These are phyloP conservation scores for Drosophila ezoana DNA, from an alignment of 2,888 invertebrate genomes.

Conservation along the genomic window DNA sequence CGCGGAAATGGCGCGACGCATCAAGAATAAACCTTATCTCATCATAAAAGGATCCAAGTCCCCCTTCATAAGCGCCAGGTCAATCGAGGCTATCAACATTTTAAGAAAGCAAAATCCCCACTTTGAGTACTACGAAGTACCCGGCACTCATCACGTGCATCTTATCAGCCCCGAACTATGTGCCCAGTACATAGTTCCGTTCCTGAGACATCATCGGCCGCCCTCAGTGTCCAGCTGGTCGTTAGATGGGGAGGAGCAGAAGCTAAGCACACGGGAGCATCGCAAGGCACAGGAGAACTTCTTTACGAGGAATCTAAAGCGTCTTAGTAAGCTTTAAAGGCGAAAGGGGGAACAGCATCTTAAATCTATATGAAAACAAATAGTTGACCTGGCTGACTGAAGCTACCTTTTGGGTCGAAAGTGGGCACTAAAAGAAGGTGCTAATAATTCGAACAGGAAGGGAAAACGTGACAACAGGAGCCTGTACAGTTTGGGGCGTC, in stretches of 20 bases:
- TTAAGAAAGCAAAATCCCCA: constrained; percentile 86
- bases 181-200: constrained; percentile 84
- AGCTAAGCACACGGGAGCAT: constrained; percentile 8
- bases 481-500: too few relatives aligned
- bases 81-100: constrained; percentile 86
- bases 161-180: constrained; percentile 87
- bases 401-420: too few relatives aligned
- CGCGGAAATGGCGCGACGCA: constrained; percentile 85
- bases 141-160: constrained; percentile 90
- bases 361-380: too few relatives aligned
- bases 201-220: constrained; percentile 57
- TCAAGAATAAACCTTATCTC: constrained; percentile 86
- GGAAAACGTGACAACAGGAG: too few relatives aligned
- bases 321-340: constrained; percentile 44
- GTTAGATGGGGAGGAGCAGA: constrained; percentile 27
- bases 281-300: constrained; percentile 34
- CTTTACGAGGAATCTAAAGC: constrained; percentile 2
- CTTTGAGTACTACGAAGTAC: constrained; percentile 87
- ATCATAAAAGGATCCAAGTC: constrained; percentile 87
- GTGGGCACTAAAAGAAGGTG: too few relatives aligned
- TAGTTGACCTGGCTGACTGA: too few relatives aligned
- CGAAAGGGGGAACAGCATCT: too few relatives aligned
- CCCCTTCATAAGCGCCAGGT: constrained; percentile 85
- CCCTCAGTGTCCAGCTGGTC: constrained; percentile 47
- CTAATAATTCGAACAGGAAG: too few relatives aligned